A percentile compares a stretch with the other conserved stretches of the same genome.
Conservation (phyloP, 2,888 invertebrate genomes). For the Eueremaeus valkanovi region DNA sequence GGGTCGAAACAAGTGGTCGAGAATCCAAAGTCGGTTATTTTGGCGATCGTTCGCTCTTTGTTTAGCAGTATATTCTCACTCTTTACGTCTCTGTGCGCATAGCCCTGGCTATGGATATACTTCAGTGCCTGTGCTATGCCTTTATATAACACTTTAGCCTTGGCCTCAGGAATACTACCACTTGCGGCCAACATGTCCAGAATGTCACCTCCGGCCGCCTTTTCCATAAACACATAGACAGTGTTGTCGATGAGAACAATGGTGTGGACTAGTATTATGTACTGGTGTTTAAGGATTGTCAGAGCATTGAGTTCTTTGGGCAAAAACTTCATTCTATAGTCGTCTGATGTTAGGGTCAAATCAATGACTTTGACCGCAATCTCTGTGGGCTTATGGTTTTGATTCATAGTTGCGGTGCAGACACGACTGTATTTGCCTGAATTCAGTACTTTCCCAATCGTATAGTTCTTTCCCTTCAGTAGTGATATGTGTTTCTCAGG, state of each 20-base stretch:
- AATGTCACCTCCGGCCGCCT: slow-evolving; percentile 61
- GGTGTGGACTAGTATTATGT: slow-evolving; percentile 60
- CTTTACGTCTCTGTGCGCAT: slow-evolving; percentile 70
- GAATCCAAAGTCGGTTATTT: slow-evolving; percentile 65
- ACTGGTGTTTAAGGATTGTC: slow-evolving; percentile 57
- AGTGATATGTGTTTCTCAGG: too few species aligned
- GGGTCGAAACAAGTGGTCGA: slow-evolving; percentile 54
- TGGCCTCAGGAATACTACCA: slow-evolving; percentile 58
- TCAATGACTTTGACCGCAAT: slow-evolving; percentile 68
- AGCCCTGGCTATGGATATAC: slow-evolving; percentile 58
- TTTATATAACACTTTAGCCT: slow-evolving; percentile 54
- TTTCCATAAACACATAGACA: slow-evolving; percentile 62
- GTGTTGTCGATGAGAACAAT: slow-evolving; percentile 55
- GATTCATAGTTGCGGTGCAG: not conserved
- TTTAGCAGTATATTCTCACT: slow-evolving; percentile 67
- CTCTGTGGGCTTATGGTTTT: slow-evolving; percentile 49
- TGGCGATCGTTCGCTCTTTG: slow-evolving; percentile 49
- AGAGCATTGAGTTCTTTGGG: slow-evolving; percentile 62
- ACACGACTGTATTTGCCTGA: slow-evolving; percentile 37
- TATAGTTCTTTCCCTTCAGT: slow-evolving; percentile 37
- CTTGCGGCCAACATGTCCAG: slow-evolving; percentile 57
- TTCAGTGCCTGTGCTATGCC: slow-evolving; percentile 58
- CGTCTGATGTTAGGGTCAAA: slow-evolving; percentile 58
- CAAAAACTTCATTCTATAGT: slow-evolving; percentile 62
- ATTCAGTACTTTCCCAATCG: slow-evolving; percentile 29